A percentile compares a stretch with the other conserved stretches of the same genome.
Evolutionary conservation across 2,797 vertebrate genomes (phyloP).

Genomic region (Myotis vivesi): DNA sequence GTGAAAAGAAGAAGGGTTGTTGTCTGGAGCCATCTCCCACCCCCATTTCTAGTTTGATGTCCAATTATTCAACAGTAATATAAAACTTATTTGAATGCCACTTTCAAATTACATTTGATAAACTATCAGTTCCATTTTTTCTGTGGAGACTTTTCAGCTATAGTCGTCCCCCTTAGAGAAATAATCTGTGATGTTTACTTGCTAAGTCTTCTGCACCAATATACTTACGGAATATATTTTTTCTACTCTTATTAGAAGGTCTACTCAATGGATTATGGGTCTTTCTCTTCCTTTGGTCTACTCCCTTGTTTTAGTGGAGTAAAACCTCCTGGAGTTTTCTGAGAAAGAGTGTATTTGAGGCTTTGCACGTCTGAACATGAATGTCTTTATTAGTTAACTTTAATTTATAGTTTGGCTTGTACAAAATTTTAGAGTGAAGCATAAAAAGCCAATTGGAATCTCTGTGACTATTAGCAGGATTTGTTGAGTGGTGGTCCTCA

Average conservation of each 20-base stretch:
- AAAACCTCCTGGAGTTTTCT: neutral
- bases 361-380: neutral
- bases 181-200: neutral
- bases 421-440: neutral
- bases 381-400: neutral
- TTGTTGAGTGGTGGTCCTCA: neutral
- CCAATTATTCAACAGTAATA: neutral
- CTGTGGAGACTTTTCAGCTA: neutral
- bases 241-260: neutral
- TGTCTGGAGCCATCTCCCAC: too few relatives aligned
- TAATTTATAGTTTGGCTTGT: neutral
- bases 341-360: neutral
- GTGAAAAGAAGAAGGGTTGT: too few relatives aligned
- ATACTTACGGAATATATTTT: neutral
- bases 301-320: neutral
- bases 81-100: neutral
- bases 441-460: neutral
- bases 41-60: neutral
- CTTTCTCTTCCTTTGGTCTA: neutral
- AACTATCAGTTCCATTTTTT: neutral
- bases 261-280: neutral
- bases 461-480: neutral
- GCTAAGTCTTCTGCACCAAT: neutral
- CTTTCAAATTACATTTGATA: neutral
- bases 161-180: neutral